Evolutionary conservation across 2,113 vertebrate species (phyloP).

Genomic region (Mesocricetus auratus): DNA sequence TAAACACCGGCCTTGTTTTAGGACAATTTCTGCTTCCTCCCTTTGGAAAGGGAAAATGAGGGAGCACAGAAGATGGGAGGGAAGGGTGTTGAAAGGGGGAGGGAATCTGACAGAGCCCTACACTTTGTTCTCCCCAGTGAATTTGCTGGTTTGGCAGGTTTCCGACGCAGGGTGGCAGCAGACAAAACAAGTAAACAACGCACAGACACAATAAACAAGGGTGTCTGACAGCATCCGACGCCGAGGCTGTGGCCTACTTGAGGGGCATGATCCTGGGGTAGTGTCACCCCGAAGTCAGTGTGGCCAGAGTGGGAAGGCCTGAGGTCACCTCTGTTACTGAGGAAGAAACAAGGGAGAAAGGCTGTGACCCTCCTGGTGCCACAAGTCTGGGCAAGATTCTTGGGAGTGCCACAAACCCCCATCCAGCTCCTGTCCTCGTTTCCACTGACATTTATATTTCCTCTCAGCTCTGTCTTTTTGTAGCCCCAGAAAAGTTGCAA

Average conservation of each 20-base stretch:
- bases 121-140: constrained; percentile 72
- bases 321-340: background rate
- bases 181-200: constrained; percentile 88
- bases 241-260: constrained; percentile 14
- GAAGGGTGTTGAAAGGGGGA: constrained; percentile 56
- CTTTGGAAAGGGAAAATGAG: constrained; percentile 17
- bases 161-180: constrained; percentile 90
- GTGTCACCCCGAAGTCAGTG: background rate
- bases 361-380: background rate
- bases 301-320: background rate
- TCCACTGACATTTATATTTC: background rate
- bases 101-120: background rate
- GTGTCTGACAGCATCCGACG: background rate
- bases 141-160: constrained; percentile 84
- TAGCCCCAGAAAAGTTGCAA: constrained; percentile 1
- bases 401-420: background rate
- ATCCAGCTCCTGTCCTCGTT: background rate
- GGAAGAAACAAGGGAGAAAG: background rate
- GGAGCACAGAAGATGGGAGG: background rate
- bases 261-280: constrained; percentile 6
- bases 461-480: background rate
- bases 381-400: constrained; percentile 57
- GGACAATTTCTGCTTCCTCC: constrained; percentile 67
- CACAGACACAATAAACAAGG: constrained; percentile 84
- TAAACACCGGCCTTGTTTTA: constrained; percentile 68